phyloP scores from a whole-genome alignment of 2,113 vertebrate species.

The Oreotrochilus melanogaster region DNA sequence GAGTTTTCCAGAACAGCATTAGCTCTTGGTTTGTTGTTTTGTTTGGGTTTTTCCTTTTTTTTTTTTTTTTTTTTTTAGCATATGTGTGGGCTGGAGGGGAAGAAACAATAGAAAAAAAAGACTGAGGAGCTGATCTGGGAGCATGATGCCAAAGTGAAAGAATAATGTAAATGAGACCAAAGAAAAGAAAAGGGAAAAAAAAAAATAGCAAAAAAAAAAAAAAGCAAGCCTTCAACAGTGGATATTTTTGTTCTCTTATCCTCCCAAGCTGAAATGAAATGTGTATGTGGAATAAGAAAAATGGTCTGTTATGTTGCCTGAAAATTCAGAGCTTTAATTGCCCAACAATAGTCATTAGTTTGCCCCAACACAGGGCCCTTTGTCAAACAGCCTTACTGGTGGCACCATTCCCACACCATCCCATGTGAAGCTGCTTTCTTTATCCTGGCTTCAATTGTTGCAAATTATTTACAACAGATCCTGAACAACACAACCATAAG shows the following conservation, averaged over 20 bases:
- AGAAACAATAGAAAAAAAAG: neutral
- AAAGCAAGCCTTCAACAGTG: neutral
- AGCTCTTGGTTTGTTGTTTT: neutral
- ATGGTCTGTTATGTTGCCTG: neutral
- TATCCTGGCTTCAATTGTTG: neutral
- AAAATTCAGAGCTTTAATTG: slow-evolving; percentile 47
- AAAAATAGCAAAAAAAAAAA: neutral
- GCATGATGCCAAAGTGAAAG: neutral
- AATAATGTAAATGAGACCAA: slow-evolving; percentile 8
- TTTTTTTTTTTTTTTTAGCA: neutral
- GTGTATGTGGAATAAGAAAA: neutral
- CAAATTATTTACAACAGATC: neutral
- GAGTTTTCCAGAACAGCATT: neutral
- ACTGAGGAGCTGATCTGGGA: neutral
- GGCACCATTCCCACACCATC: neutral
- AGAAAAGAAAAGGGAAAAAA: neutral
- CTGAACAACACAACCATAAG: neutral
- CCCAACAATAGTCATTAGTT: slow-evolving; percentile 44
- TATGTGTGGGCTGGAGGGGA: neutral
- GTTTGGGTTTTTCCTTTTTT: fast-evolving
- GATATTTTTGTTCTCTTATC: slow-evolving; percentile 18
- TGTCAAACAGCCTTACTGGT: slow-evolving; percentile 25
- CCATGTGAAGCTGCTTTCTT: neutral
- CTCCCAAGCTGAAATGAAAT: neutral
- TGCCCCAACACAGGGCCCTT: slow-evolving; percentile 32